Evolutionary conservation across 2,797 vertebrate species (phyloP).

Genomic region (Champsocephalus esox): DNA sequence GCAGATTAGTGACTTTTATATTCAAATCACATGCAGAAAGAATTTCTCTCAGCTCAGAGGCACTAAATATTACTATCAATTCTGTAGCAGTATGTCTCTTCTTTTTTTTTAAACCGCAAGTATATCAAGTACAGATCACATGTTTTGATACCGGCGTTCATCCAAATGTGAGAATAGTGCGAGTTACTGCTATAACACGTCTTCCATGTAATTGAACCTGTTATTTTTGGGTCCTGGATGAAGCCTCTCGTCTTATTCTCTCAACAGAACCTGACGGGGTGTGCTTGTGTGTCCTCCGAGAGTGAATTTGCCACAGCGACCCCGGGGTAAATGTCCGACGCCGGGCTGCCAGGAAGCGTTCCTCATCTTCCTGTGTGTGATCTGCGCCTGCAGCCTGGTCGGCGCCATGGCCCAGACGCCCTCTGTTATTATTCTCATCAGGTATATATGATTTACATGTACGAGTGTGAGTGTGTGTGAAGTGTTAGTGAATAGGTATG

Average conservation of each 20-base stretch:
- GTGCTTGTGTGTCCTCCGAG: constrained; percentile 87
- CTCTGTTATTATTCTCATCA: constrained; percentile 98
- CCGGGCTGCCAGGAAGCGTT: constrained; percentile 95
- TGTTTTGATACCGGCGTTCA: neutral
- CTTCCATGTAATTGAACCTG: neutral
- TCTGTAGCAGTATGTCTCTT: neutral
- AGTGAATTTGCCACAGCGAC: constrained; percentile 86
- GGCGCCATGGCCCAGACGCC: constrained; percentile 99
- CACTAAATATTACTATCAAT: constrained; percentile 10
- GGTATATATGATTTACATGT: constrained; percentile 76
- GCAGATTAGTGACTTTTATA: constrained; percentile 48
- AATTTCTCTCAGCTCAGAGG: constrained; percentile 10
- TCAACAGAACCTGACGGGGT: constrained; percentile 92
- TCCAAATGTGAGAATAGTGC: neutral
- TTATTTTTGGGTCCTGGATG: neutral
- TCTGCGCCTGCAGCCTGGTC: constrained; percentile 97
- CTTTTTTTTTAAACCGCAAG: neutral
- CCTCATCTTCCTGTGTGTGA: constrained; percentile 96
- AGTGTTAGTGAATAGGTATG: neutral
- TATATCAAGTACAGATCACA: neutral
- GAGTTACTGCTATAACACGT: neutral
- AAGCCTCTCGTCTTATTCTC: neutral
- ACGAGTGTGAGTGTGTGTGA: neutral
- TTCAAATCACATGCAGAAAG: constrained; percentile 55
- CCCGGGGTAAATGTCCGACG: constrained; percentile 93